Conservation (phyloP, 2,113 vertebrate species). For the Callipepla californica region DNA sequence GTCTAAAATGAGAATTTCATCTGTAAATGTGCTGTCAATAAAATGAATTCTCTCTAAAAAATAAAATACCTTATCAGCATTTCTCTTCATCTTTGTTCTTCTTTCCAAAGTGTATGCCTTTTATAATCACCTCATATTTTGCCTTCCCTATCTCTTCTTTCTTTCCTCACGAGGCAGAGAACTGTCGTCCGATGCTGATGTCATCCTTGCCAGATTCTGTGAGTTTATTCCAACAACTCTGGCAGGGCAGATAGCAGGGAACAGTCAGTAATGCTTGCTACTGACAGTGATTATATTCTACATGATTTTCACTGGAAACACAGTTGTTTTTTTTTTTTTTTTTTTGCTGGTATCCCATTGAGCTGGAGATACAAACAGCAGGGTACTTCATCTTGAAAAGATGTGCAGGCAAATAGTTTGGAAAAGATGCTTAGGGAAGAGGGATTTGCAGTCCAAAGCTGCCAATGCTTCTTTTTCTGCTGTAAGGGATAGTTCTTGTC, state of each 20-base stretch:
- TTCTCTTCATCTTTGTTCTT: neutral
- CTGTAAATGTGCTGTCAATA: neutral
- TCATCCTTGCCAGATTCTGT: conserved; percentile 32
- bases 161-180: conserved; percentile 34
- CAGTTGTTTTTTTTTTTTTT: neutral
- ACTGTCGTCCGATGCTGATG: conserved; percentile 42
- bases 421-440: neutral
- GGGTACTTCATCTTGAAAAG: neutral
- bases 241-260: conserved; percentile 1
- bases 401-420: neutral
- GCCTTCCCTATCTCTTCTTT: neutral
- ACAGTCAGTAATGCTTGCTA: conserved; percentile 5
- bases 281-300: neutral
- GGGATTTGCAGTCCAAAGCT: neutral
- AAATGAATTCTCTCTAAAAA: neutral
- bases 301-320: neutral
- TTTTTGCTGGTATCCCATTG: conserved; percentile 11
- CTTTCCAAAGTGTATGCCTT: neutral
- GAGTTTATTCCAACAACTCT: conserved; percentile 27
- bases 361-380: neutral
- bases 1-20: conserved; percentile 4
- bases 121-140: conserved; percentile 19
- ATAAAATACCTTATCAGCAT: neutral
- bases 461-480: neutral
- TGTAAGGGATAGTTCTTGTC: neutral